Evolutionary conservation across 1,140 invertebrate genomes (phyloP), one percentile per base, ranked within the genome.

Genomic region (Scaptodrosophila lebanonensis): DNA sequence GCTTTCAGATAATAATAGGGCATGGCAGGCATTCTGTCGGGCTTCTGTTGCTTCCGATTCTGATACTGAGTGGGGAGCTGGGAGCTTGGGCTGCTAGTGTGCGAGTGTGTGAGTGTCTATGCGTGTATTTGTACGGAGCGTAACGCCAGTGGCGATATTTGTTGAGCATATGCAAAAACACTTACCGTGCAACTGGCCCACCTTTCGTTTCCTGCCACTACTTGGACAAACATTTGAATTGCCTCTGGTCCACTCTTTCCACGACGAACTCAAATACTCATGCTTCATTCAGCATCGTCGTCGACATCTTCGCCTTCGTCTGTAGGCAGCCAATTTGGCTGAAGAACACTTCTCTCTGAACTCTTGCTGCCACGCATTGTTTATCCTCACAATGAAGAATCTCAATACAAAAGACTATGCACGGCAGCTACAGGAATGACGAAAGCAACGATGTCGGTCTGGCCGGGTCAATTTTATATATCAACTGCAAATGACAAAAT

Each of bases 1-100:
- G 68, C 65, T 73, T 65, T 77, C 57, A 44, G 68, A 71, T 79
- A 73, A 77, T 79, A 77, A 77, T 77, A 77, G 73, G 75, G 65
- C 58, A 70, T 67, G 67, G 62, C 71, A 66, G 68, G 56, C 66
- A 77, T 42, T 54, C 71, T n/a, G n/a, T n/a, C n/a, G n/a, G 62
- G 68, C 75, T 73, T 82, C 75, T 79, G 72, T 57, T 30, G 45
- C 66, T 33, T 22, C 25, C 51, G 59, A 4, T 25, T 4, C 22
- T 25, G n/a, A 25, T 58, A 40, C 52, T 64, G 48, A 69, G 69
- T 72, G 62, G 69, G 69, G 38, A 53, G 20, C 29, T n/a, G n/a
- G n/a, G n/a, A n/a, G 4, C 29, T 32, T 32, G 27, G 42, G 22
- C 5, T 13, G 18, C 29, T 18, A 32, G 13, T 25, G 6, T 36